These are phyloP conservation scores for Cervus canadensis DNA, from an alignment of 2,113 vertebrate species.

Conservation along the genomic window DNA sequence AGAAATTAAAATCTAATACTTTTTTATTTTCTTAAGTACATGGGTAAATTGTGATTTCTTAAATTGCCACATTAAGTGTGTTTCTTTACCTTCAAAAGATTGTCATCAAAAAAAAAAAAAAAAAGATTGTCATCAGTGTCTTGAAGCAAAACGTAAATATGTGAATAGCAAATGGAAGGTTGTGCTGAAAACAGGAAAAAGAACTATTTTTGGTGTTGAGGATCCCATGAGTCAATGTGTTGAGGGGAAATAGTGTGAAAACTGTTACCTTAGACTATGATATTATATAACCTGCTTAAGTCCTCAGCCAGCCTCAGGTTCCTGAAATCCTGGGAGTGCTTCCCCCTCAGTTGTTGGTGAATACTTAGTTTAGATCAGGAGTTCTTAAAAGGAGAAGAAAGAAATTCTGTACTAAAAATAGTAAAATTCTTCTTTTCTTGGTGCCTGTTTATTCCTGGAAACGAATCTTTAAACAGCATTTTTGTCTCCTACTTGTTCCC, in stretches of 20 bases:
- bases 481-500: background rate
- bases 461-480: background rate
- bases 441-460: background rate
- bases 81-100: constrained; percentile 35
- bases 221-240: background rate
- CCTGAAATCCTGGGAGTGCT: background rate
- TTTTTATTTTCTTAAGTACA: background rate
- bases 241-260: background rate
- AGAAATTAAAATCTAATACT: constrained; percentile 1
- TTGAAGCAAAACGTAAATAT: background rate
- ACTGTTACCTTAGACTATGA: background rate
- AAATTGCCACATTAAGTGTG: background rate
- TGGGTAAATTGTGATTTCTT: constrained; percentile 1
- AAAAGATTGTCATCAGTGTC: background rate
- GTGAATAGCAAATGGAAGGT: background rate
- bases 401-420: constrained; percentile 11
- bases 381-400: background rate
- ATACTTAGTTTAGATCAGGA: background rate
- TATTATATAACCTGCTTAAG: background rate
- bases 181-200: background rate
- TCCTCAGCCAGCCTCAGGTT: background rate
- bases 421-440: background rate
- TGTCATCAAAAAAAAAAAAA: background rate
- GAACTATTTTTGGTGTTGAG: background rate
- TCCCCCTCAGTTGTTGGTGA: background rate